These are phyloP conservation scores for Drosophila bocqueti DNA, from an alignment of 1,140 invertebrate species.

Conservation along the genomic window DNA sequence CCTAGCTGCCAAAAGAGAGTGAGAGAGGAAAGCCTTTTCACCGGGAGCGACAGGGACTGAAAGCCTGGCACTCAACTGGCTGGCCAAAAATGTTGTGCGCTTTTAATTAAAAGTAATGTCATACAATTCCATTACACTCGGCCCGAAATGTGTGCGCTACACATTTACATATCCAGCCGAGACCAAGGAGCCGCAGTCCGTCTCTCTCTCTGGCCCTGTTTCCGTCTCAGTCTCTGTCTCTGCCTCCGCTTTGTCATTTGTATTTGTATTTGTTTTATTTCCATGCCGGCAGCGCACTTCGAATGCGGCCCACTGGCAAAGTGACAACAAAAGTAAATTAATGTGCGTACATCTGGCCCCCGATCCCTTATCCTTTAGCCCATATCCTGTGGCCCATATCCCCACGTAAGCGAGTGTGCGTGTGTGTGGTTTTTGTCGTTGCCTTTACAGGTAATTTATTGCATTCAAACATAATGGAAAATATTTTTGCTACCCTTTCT, in stretches of 20 bases:
- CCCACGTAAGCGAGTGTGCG: conserved; percentile 9
- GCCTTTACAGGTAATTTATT: conserved; percentile 84
- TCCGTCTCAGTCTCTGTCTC: conserved; percentile 39
- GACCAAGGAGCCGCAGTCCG: conserved; percentile 31
- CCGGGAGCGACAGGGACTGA: conserved; percentile 30
- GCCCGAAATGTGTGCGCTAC: conserved; percentile 77
- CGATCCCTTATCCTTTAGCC: conserved; percentile 11
- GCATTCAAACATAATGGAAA: conserved; percentile 83
- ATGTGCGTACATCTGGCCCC: conserved; percentile 75
- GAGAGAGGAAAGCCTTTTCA: conserved; percentile 37
- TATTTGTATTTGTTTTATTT: conserved; percentile 78
- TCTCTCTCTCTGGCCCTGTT: conserved; percentile 16
- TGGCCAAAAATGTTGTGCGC: conserved; percentile 81
- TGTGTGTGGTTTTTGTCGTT: conserved; percentile 70
- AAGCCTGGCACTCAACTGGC: conserved; percentile 61
- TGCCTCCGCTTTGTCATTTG: conserved; percentile 75
- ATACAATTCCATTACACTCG: conserved; percentile 82
- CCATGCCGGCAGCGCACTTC: conserved; percentile 73
- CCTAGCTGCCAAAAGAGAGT: conserved; percentile 64
- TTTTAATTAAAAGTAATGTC: conserved; percentile 85
- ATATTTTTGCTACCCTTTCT: conserved; percentile 76
- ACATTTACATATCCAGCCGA: conserved; percentile 79
- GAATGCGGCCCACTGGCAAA: conserved; percentile 82
- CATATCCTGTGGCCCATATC: conserved; percentile 11
- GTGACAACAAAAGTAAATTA: conserved; percentile 84